Base-by-base conservation (phyloP, 2,797 vertebrate genomes). In the Onychomys torridus region DNA sequence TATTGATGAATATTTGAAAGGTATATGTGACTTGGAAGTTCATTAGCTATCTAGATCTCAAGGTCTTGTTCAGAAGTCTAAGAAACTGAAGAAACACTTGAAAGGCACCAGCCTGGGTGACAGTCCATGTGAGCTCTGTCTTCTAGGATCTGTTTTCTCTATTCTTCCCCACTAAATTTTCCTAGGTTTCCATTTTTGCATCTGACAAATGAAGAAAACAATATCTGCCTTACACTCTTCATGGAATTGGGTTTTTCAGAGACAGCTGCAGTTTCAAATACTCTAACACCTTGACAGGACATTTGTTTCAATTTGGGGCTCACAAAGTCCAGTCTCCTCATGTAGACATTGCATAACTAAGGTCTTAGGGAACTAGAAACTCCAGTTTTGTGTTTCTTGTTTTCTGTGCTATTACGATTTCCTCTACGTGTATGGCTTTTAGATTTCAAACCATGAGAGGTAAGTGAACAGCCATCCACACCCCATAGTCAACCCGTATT, bases 241-340 rank as follows among this genome's bases (percentile, higher is more conserved):
- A 76, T 91, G 59, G 52, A 89, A 59, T 89, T 91, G 63, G 4
- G 91, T 95, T 96, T 96, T 95, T 91, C 69, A 93, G 78, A 95
- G 59, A 67, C n/a, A 85, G 91, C 78, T 87, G 83, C 13, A 91
- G 75, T 93, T 96, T 91, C 79, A 95, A 96, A 93, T 96, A 96
- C 67, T 93, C 63, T 27, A 91, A 65, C 78, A 76, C n/a, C 13
- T 59, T 95, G 89, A 96, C 91, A 95, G n/a, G 61, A 77, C 29
- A 93, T 97, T 93, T 96, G 16, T 97, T 88, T 97, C 86, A 96
- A 91, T 96, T 95, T 95, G 27, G 94, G 67, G 5, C 55, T 90
- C 75, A 93, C 37, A 65, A 95, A 93, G 17, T n/a, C 25, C 49
- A 93, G 93, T 92, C 88, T 61, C n/a, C 73, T 61, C 78, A 89